phyloP scores from a whole-genome alignment of 2,888 invertebrate genomes.

The Melanchra persicariae region DNA sequence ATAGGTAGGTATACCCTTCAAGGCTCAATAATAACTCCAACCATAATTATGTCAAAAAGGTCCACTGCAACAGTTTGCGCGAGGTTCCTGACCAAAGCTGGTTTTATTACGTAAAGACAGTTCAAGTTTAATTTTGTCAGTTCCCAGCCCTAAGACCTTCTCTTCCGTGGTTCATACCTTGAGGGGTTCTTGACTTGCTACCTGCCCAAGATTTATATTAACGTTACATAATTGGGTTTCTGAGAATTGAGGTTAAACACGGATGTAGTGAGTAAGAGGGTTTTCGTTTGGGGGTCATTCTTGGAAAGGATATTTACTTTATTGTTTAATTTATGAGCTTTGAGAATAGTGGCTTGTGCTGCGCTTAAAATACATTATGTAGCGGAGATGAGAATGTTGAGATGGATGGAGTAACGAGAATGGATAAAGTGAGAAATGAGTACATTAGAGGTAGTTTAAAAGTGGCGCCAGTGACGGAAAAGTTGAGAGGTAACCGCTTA shows the following conservation, averaged over 20 bases:
- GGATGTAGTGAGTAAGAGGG: slow-evolving; percentile 22
- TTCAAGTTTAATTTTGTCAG: slow-evolving; percentile 8
- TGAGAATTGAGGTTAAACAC: slow-evolving; percentile 22
- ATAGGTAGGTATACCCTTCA: slow-evolving; percentile 4
- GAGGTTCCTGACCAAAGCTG: not conserved
- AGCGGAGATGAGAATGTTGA: too few species aligned
- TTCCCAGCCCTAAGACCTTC: slow-evolving; percentile 39
- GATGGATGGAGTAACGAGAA: too few species aligned
- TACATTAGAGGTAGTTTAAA: too few species aligned
- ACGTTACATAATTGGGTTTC: slow-evolving; percentile 19
- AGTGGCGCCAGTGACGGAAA: too few species aligned
- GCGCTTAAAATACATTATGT: too few species aligned
- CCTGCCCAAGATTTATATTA: not conserved
- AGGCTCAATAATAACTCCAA: slow-evolving; percentile 4
- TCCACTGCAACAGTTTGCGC: not conserved
- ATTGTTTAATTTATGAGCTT: not conserved
- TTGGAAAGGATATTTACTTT: slow-evolving; percentile 1
- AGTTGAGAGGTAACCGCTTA: too few species aligned
- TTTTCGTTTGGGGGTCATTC: slow-evolving; percentile 5
- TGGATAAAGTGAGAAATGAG: too few species aligned
- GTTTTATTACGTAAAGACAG: slow-evolving; percentile 9
- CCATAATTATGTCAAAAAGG: not conserved
- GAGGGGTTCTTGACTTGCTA: slow-evolving; percentile 33
- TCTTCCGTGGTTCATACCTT: slow-evolving; percentile 54
- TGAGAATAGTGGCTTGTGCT: too few species aligned